Base-by-base conservation (phyloP, 1,140 invertebrate species). In the Schmidtea mediterranea region DNA sequence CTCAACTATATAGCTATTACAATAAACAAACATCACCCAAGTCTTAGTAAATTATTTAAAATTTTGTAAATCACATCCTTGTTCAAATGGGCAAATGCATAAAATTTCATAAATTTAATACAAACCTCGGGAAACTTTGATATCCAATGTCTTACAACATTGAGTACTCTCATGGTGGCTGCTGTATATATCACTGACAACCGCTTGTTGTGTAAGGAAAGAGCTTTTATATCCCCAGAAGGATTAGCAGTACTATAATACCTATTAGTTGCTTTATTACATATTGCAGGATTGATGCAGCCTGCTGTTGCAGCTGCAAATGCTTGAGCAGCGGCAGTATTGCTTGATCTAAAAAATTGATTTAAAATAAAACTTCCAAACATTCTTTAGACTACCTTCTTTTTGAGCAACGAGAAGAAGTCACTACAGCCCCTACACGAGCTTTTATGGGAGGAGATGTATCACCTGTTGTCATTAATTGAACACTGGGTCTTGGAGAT, bases 291-390 rank as follows among this genome's bases (percentile, higher is more conserved):
- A 45, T 45, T 45, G 6, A 19, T 21, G 19, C 43, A 80, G 0
- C 78, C 82, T 6, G 80, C 82, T 0, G 81, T 86, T 1, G 82
- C 82, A 9, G 81, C 81, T 5, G 83, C 83, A 67, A 87, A 89
- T 1, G 83, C 83, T 15, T 77, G 76, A 12, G 82, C 80, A 13
- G 82, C 82, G 19, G 77, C 78, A 1, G 82, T 80, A 10, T 78
- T 83, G 61, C 81, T 84, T 57, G 79, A 82, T 70, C 81, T 84
- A 62, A 37, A 52, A 54, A 32, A 40, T 16, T 50, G 32, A 53
- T 49, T 52, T 12, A 46, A 3, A n/a, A 47, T 12, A 26, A 36
- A 15, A 19, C 21, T 38, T 21, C 3, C 12, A 12, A 37, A 52
- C 51, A 54, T 16, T 16, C 16, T 36, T 32, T 32, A 13, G 6